Base-by-base conservation (phyloP, 2,888 invertebrate species). In the Apotomis betuletana region DNA sequence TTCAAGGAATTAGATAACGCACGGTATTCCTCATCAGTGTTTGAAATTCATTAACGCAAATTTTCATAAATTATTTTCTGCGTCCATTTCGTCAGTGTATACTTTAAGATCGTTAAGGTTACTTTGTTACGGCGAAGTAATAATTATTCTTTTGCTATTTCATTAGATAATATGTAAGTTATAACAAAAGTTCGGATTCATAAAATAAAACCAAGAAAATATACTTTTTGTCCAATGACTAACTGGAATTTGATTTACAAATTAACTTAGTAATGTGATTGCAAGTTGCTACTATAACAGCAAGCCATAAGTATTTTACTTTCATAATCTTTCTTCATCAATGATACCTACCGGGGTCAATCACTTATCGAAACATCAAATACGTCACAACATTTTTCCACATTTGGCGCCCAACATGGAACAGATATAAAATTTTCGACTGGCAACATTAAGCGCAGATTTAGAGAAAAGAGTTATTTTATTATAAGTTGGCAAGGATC, bases 351-450 rank as follows among this genome's bases (percentile, higher is more conserved):
- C 27, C 27, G 27, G 27, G 27, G 27, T 27, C 27, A 1, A 0
- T 27, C 27, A 27, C 2, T 27, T 27, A 27, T 27, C 27, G 27
- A 10, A 36, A 57, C 49, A 49, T 36, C 5, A 12, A 52, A 52
- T 52, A 60, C 52, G 41, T 60, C 41, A 67, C 27, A 13, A 54
- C 27, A 15, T 52, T 54, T 60, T 46, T 27, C 12, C 15, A n/a
- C 8, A 36, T n/a, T 68, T 68, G 68, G 60, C 60, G 54, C 27
- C 54, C 54, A 60, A 60, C 13, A 44, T 61, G 61, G 44, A 36
- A 15, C 44, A 5, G 8, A 27, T 9, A 3, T 5, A 4, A 8
- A n/a, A 55, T 54, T 54, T 61, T 62, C 6, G n/a, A 13, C 27
- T 69, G 44, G 13, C 54, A 61, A 61, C 61, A 68, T 55, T 62